phyloP scores from a whole-genome alignment of 2,113 vertebrate genomes.

The Geothlypis trichas region DNA sequence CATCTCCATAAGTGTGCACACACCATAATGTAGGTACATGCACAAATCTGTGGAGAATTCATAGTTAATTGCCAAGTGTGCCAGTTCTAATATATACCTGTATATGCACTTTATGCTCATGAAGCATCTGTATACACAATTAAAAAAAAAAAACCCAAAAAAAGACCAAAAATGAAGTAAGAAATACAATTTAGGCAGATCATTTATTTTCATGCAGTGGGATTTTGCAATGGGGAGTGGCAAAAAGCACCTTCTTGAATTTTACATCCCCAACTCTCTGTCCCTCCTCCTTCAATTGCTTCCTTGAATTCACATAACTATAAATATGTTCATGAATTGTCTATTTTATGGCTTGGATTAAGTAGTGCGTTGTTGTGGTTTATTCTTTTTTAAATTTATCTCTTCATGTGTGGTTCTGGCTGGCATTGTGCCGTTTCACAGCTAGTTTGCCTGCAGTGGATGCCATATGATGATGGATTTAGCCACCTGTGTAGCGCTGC shows the following conservation, averaged over 20 bases:
- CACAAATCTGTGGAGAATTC: background rate
- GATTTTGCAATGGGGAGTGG: background rate
- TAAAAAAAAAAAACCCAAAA: background rate
- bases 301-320: background rate
- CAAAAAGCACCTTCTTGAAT: background rate
- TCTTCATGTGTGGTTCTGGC: background rate
- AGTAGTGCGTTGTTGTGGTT: background rate
- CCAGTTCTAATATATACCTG: background rate
- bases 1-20: fast-evolving
- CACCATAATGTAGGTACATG: background rate
- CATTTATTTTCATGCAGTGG: background rate
- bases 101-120: background rate
- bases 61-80: background rate
- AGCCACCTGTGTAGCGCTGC: constrained; percentile 42
- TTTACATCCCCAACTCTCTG: background rate
- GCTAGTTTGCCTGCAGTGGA: constrained; percentile 35
- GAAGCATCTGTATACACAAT: background rate
- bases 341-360: background rate
- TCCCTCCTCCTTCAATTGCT: background rate
- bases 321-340: background rate
- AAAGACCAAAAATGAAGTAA: background rate
- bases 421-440: constrained; percentile 46
- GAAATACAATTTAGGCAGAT: background rate
- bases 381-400: background rate
- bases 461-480: constrained; percentile 59